Evolutionary conservation across 2,888 invertebrate species (phyloP).

Genomic region (Notodonta dromedarius): DNA sequence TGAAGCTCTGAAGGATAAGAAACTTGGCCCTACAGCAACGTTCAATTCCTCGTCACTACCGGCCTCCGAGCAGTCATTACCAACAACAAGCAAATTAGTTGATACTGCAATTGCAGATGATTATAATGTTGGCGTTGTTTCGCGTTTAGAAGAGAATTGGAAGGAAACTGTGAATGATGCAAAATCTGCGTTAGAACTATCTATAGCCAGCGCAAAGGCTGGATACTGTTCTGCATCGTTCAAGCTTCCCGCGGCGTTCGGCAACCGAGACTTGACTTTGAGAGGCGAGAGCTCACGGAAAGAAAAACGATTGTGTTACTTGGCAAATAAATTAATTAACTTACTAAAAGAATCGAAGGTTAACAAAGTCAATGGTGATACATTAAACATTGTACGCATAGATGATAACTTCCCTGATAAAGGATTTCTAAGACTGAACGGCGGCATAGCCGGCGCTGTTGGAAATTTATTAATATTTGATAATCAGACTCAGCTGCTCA

Average conservation of each 20-base stretch:
- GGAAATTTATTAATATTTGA: not conserved
- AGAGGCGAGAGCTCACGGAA: not conserved
- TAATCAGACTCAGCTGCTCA: not conserved
- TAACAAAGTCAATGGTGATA: not conserved
- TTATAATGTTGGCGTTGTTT: too few relatives aligned
- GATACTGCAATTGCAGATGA: too few relatives aligned
- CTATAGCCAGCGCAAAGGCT: too few relatives aligned
- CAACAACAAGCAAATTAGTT: too few relatives aligned
- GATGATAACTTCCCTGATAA: not conserved
- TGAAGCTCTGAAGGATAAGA: not conserved
- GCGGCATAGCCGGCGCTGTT: not conserved
- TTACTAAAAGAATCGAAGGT: not conserved
- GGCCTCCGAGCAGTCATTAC: too few relatives aligned
- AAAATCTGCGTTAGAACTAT: too few relatives aligned
- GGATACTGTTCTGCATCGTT: not conserved
- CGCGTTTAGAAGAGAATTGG: too few relatives aligned
- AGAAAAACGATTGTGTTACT: not conserved
- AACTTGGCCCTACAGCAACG: too few relatives aligned
- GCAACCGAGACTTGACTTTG: not conserved
- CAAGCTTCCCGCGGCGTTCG: not conserved
- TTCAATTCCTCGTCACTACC: too few relatives aligned
- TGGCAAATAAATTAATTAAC: not conserved
- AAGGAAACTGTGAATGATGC: too few relatives aligned
- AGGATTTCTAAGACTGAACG: not conserved
- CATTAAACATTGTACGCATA: not conserved